phyloP scores from a whole-genome alignment of 2,113 vertebrate genomes.

The Sphaerodactylus townsendi region DNA sequence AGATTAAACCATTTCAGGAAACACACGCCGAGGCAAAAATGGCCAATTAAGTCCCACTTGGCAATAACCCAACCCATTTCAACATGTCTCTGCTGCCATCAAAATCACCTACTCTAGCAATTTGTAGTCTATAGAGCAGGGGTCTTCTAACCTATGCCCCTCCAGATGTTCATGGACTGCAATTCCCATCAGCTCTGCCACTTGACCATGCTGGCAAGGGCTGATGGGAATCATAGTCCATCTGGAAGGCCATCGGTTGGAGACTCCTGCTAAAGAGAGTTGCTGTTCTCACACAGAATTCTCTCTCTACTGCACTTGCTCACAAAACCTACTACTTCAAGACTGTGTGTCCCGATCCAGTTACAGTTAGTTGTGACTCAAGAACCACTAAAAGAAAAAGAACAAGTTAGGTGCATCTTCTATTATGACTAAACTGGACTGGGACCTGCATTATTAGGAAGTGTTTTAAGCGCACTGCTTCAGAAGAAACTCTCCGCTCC shows the following conservation, averaged over 20 bases:
- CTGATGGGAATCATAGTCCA: no score
- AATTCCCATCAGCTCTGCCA: no score
- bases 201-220: no score
- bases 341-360: no score
- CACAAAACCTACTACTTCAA: not conserved
- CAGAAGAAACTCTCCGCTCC: not conserved
- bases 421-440: not conserved
- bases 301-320: not conserved
- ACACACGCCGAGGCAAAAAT: slow-evolving; percentile 54
- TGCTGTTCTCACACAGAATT: slow-evolving; percentile 1
- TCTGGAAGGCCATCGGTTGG: no score
- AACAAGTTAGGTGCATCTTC: no score
- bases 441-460: not conserved
- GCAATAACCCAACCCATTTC: slow-evolving; percentile 50
- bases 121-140: slow-evolving; percentile 33
- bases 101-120: slow-evolving; percentile 63
- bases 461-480: not conserved
- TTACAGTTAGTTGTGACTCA: not conserved
- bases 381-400: not conserved
- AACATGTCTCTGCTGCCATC: slow-evolving; percentile 62
- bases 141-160: no score
- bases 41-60: slow-evolving; percentile 54
- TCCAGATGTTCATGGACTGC: no score
- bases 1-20: slow-evolving; percentile 61
- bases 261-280: no score